A percentile compares a stretch with the other conserved stretches of the same genome.
Conservation (phyloP, 2,888 invertebrate genomes). For the Drosophila rellima region DNA sequence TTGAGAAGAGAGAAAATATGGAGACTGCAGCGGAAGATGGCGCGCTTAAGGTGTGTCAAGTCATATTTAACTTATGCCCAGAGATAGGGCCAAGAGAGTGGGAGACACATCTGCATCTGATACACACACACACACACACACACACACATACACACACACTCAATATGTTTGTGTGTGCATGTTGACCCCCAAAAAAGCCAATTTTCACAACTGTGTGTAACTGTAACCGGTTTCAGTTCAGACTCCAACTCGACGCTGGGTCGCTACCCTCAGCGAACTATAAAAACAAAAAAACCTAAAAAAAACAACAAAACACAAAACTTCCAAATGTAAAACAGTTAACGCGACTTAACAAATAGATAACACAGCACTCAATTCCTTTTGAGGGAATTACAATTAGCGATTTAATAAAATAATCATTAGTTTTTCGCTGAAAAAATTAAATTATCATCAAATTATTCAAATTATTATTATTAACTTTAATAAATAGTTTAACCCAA, state of each 20-base stretch:
- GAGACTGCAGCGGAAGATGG: constrained; percentile 22
- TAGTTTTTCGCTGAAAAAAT: too few relatives aligned
- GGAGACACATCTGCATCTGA: constrained; percentile 22
- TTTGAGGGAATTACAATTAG: constrained; percentile 10
- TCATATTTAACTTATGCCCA: constrained; percentile 7
- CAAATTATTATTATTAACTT: too few relatives aligned
- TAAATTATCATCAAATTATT: too few relatives aligned
- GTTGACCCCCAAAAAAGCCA: constrained; percentile 60
- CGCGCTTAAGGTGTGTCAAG: constrained; percentile 1
- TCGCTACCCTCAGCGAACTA: constrained; percentile 50
- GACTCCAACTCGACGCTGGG: constrained; percentile 43
- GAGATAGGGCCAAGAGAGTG: neutral
- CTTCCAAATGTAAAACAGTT: constrained; percentile 30
- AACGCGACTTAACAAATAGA: constrained; percentile 19
- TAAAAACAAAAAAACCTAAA: constrained; percentile 6
- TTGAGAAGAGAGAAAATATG: constrained; percentile 9
- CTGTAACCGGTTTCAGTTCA: constrained; percentile 70
- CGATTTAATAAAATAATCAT: neutral
- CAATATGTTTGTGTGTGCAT: constrained; percentile 23
- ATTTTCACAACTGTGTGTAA: constrained; percentile 56
- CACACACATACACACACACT: constrained; percentile 3
- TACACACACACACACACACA: constrained; percentile 6
- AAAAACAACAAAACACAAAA: constrained; percentile 3
- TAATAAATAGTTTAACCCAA: too few relatives aligned
- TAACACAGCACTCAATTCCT: constrained; percentile 18